Conservation (phyloP, 2,797 vertebrate genomes). For the Gadopsis bispinosus region DNA sequence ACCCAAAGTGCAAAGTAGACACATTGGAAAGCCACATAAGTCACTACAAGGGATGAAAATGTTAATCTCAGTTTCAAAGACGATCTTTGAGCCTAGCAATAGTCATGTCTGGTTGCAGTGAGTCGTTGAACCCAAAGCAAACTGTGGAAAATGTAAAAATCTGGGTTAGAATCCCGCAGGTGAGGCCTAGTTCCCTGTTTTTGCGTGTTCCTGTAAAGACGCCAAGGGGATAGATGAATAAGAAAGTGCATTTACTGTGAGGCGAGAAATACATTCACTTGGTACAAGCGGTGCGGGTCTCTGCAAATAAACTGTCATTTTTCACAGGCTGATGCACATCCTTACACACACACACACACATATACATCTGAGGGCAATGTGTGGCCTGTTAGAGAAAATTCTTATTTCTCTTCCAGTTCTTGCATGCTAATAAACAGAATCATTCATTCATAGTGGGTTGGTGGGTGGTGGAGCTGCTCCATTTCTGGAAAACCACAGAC, state of each 20-base stretch:
- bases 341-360: conserved; percentile 2
- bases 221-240: conserved; percentile 49
- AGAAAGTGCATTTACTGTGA: conserved; percentile 60
- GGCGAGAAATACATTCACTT: conserved; percentile 62
- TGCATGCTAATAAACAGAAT: conserved; percentile 64
- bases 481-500: conserved; percentile 55
- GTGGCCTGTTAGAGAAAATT: conserved; percentile 29
- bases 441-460: conserved; percentile 63
- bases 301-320: conserved; percentile 56
- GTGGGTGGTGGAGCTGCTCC: conserved; percentile 50
- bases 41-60: neutral
- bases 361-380: neutral
- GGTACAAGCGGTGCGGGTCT: conserved; percentile 49
- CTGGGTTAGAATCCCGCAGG: conserved; percentile 1
- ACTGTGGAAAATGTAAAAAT: conserved; percentile 44
- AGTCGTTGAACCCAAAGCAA: conserved; percentile 17
- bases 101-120: conserved; percentile 20
- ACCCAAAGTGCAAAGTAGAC: conserved; percentile 4
- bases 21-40: neutral
- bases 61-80: conserved; percentile 15
- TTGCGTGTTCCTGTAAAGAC: conserved; percentile 21
- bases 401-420: conserved; percentile 37
- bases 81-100: conserved; percentile 10
- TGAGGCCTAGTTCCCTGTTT: conserved; percentile 37
- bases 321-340: conserved; percentile 49